Evolutionary conservation across 2,113 vertebrate species (phyloP), one percentile per base, ranked within the genome.

Genomic region (Onychorhynchus coronatus): DNA sequence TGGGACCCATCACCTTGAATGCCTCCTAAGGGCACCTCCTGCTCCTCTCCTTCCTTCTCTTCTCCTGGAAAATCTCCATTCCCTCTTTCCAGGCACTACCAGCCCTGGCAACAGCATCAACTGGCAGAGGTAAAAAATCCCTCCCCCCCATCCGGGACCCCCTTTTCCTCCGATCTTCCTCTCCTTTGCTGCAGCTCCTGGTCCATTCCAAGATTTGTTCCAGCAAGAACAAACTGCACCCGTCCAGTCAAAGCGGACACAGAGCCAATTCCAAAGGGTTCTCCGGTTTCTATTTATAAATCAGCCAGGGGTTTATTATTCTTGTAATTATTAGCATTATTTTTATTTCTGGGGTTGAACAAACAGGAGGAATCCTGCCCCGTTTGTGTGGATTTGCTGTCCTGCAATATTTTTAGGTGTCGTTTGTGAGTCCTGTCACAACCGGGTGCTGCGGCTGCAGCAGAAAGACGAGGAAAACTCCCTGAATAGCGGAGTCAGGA

Each of bases 201-300:
- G 9, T 76, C 44, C 5, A 8, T 42, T 87, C 41, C 28, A 39
- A 6, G 10, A 27, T 20, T 68, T 72, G 42, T 79, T 91, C 66
- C 71, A 77, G 37, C 39, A 58, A 41, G 72, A 71, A 42, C 8
- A 55, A 91, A 65, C 75, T 17, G 1, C n/a, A 35, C 49, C 88
- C 62, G 9, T 67, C 23, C 65, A 50, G 67, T 84, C 1, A 0
- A 46, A 73, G 41, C 0, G 1, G 89, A 71, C 13, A 13, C 2
- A 1, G 75, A 77, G 9, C 10, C 71, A 11, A 31, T 89, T 88
- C 85, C 91, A 63, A 66, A 81, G 63, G 49, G 39, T 68, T 91
- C 75, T 93, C 76, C 61, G 30, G 66, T 71, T 95, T 68, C 96
- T 95, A 80, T 95, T 95, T 85, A 74, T 92, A 92, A 87, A 80